These are phyloP conservation scores for Entomobrya multifasciata DNA, from an alignment of 2,888 invertebrate species.

Conservation along the genomic window DNA sequence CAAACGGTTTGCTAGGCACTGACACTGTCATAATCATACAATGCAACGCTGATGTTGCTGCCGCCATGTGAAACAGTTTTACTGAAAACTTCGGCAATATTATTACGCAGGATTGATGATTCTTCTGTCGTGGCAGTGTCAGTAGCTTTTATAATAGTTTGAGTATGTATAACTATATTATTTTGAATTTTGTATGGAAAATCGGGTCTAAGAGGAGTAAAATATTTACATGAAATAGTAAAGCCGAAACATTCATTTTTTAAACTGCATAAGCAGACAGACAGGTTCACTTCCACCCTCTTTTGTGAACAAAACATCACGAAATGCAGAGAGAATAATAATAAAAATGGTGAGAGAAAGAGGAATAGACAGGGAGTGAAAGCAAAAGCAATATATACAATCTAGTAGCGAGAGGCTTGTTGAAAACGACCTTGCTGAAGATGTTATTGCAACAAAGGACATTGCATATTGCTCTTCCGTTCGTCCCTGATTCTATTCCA, in stretches of 20 bases:
- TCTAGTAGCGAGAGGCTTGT: neutral
- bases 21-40: constrained; percentile 67
- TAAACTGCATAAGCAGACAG: constrained; percentile 46
- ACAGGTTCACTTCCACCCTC: constrained; percentile 20
- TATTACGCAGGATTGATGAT: constrained; percentile 68
- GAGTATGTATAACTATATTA: neutral
- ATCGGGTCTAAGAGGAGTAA: constrained; percentile 23
- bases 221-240: constrained; percentile 51
- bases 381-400: too few species aligned
- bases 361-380: too few species aligned
- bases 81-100: neutral
- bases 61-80: constrained; percentile 52
- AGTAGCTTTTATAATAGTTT: neutral
- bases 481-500: neutral
- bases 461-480: neutral
- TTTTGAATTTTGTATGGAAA: neutral
- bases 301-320: constrained; percentile 42
- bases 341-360: neutral
- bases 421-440: constrained; percentile 58
- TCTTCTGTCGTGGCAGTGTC: constrained; percentile 13
- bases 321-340: constrained; percentile 52
- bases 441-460: constrained; percentile 62
- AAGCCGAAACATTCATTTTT: constrained; percentile 48
- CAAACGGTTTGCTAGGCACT: constrained; percentile 47
- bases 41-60: constrained; percentile 32